A percentile compares a stretch with the other conserved stretches of the same genome.
These are phyloP conservation scores for Danio aesculapii DNA, from an alignment of 2,797 vertebrate species.

Conservation along the genomic window DNA sequence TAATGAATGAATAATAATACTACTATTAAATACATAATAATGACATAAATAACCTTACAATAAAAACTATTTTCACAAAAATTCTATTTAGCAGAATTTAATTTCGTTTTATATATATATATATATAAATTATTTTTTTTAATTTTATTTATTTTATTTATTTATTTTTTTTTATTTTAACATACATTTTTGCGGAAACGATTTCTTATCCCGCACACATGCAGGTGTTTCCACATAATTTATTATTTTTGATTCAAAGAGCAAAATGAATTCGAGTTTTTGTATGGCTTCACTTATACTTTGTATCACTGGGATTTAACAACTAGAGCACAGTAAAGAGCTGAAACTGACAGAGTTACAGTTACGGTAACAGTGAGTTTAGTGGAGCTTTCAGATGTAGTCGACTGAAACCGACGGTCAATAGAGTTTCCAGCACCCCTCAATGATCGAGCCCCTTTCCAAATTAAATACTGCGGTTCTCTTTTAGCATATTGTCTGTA, in stretches of 20 bases:
- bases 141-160: too few species aligned
- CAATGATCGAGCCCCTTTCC: not conserved
- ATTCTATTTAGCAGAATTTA: too few species aligned
- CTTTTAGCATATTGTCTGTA: conserved; percentile 27
- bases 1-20: too few species aligned
- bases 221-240: too few species aligned
- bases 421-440: not conserved
- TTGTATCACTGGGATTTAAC: conserved; percentile 30
- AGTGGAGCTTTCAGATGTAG: not conserved
- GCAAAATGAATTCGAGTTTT: conserved; percentile 24
- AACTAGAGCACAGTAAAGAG: conserved; percentile 53
- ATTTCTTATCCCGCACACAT: too few species aligned
- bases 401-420: not conserved
- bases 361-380: conserved; percentile 22
- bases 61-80: too few species aligned
- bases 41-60: too few species aligned
- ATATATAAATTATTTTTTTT: too few species aligned
- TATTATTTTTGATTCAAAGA: not conserved
- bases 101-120: too few species aligned
- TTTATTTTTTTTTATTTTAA: too few species aligned
- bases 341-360: conserved; percentile 52
- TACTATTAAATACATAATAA: too few species aligned
- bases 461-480: conserved; percentile 18
- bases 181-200: too few species aligned
- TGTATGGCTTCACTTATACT: conserved; percentile 15